Evolutionary conservation across 2,797 vertebrate species (phyloP).

Genomic region (Lepus townsendii): DNA sequence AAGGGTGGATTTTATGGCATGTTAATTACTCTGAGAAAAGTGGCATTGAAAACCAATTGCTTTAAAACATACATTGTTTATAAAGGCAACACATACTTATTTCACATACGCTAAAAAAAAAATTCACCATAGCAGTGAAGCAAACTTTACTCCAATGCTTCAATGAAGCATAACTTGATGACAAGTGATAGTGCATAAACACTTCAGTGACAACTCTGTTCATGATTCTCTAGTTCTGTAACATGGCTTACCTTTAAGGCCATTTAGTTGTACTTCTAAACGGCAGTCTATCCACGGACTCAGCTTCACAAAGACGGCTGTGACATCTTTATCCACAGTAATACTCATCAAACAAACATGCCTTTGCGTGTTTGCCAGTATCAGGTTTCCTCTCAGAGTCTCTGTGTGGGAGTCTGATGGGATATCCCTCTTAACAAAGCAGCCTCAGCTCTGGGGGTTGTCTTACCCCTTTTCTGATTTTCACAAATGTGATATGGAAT

Average conservation of each 20-base stretch:
- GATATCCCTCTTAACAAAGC: background rate
- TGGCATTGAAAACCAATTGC: background rate
- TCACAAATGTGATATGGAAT: background rate
- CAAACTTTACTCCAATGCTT: background rate
- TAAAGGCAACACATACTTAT: background rate
- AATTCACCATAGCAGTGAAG: background rate
- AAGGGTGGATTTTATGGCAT: too few species aligned
- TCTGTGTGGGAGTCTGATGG: background rate
- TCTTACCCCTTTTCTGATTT: conserved; percentile 25
- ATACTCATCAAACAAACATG: conserved; percentile 54
- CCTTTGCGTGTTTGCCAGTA: conserved; percentile 50
- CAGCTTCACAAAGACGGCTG: conserved; percentile 10
- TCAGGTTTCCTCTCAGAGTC: conserved; percentile 52
- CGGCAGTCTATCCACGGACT: background rate
- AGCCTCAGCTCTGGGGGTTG: background rate
- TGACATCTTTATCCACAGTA: conserved; percentile 55
- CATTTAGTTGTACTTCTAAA: conserved; percentile 74
- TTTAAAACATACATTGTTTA: background rate
- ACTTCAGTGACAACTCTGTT: conserved; percentile 19
- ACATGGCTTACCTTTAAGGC: conserved; percentile 42
- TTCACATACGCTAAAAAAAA: background rate
- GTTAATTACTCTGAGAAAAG: too few species aligned
- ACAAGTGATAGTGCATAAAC: background rate
- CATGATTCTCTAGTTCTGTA: conserved; percentile 46
- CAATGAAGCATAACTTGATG: background rate